Evolutionary conservation across 2,888 invertebrate species (phyloP), one percentile per base, ranked within the genome.

Genomic region (Graphium colonna): DNA sequence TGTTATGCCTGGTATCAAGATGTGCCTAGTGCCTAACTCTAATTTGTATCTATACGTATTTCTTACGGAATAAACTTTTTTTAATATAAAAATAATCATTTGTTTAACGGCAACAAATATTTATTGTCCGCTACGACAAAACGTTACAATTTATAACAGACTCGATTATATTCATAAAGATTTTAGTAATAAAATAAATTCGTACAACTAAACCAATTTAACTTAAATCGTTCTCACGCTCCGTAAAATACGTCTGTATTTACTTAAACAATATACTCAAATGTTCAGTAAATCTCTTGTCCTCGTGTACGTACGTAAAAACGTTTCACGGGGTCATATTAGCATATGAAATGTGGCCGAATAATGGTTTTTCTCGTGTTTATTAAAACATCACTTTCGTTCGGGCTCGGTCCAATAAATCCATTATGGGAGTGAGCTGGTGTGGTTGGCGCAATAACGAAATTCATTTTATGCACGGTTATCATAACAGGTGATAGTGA

Each of bases 271-370:
- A 51, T 51, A 28, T 39, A 28, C 44, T 15, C 17, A 10, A 44
- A 16, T 53, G 28, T 53, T 43, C 43, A 43, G 3, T 18, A 31
- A 43, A 53, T 17, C 38, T 48, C 38, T 42, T 31, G 31, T 39
- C 12, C 43, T 38, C 28, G 5, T 38, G 28, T 43, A 43, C 21
- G 15, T 31, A 43, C 38, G 38, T 28, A 43, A 48, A 47, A 44
- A 48, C 48, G 47, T 46, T 41, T 13, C 10, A 13, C 39, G 38
- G 3, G 43, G 26, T 31, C 28, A 39, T 45, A 54, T 50, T 50
- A 40, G 45, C 45, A 54, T 50, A 44, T 50, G 21, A 49, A 48
- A 49, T 53, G 43, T 31, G 18, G 5, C 21, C 44, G 33, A 44
- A 49, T 45, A 44, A 49, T 45, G 45, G 7, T 17, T 51, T 53